Base-by-base conservation (phyloP, 1,140 invertebrate species). In the Cotesia typhae region DNA sequence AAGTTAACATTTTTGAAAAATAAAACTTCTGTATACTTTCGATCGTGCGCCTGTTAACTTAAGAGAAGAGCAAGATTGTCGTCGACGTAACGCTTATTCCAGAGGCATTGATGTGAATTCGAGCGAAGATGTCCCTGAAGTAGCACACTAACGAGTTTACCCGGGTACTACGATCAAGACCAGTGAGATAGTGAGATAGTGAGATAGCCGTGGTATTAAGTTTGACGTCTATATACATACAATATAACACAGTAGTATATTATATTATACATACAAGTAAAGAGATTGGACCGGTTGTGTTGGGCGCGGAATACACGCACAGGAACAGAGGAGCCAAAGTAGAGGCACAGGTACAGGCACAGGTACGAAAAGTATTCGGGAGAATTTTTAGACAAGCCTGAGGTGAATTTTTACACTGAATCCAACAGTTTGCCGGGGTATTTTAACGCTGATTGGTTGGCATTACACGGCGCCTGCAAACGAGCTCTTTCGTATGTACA, bases 111-210 rank as follows among this genome's bases (percentile, higher is more conserved):
- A 64, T 64, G 61, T 64, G 61, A 64, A 64, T 64, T 35, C 37
- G 10, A 64, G 61, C 61, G 61, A 38, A 64, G 61, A 64, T 64
- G 61, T 64, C 37, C 61, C 35, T 64, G 61, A 64, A 64, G 61
- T 64, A 64, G 61, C 61, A 64, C 61, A 64, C 61, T 64, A 64
- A 64, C 61, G 61, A 64, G 61, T 36, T 64, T 64, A 35, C 61
- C 37, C 10, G 37, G 37, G 61, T 37, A 36, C 28, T 20, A 60
- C 9, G 20, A 60, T 10, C 9, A 12, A 36, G 28, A 35, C 10
- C 6, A n/a, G 17, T 35, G 59, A 35, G 28, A 35, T 37, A 10
- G 61, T 12, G 9, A 64, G 10, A 55, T n/a, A 14, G 28, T 28
- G 28, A 28, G 28, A 28, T 28, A 28, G 28, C 2, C 1, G 28